Evolutionary conservation across 2,113 vertebrate genomes (phyloP).

Genomic region (Xiphias gladius): DNA sequence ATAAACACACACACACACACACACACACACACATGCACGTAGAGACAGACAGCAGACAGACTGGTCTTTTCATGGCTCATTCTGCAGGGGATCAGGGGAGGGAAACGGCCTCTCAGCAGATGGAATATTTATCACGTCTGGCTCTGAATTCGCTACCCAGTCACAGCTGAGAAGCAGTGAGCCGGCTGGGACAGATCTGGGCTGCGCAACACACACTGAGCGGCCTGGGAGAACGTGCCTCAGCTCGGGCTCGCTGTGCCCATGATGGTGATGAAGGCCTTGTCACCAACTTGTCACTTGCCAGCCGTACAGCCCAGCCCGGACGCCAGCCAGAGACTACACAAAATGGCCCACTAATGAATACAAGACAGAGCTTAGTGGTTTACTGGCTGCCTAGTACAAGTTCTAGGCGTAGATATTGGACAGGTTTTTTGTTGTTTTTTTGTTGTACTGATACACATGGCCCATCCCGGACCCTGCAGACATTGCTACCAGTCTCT

Average conservation of each 20-base stretch:
- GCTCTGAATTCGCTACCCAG: constrained; percentile 41
- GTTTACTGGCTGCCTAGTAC: constrained; percentile 45
- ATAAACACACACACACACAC: constrained; percentile 18
- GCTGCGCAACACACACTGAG: constrained; percentile 49
- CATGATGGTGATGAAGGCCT: constrained; percentile 64
- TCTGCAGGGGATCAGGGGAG: constrained; percentile 66
- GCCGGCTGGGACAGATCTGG: constrained; percentile 72
- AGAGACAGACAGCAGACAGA: constrained; percentile 53
- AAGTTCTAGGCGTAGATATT: constrained; percentile 4
- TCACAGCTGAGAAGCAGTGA: constrained; percentile 64
- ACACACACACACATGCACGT: constrained; percentile 21
- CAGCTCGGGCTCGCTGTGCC: constrained; percentile 21
- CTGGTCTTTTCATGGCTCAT: constrained; percentile 76
- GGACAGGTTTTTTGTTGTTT: neutral
- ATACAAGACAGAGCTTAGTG: constrained; percentile 48
- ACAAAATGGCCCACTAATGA: constrained; percentile 64
- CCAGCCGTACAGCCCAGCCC: constrained; percentile 14
- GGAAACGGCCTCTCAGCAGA: constrained; percentile 70
- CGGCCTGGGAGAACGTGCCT: constrained; percentile 37
- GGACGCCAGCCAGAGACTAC: constrained; percentile 25
- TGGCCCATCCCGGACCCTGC: constrained; percentile 10
- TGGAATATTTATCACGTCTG: constrained; percentile 78
- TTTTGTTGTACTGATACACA: neutral
- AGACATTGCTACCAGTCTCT: constrained; percentile 30
- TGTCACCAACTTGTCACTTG: constrained; percentile 66